phyloP scores from a whole-genome alignment of 2,888 invertebrate species.

The Tenthredo notha region DNA sequence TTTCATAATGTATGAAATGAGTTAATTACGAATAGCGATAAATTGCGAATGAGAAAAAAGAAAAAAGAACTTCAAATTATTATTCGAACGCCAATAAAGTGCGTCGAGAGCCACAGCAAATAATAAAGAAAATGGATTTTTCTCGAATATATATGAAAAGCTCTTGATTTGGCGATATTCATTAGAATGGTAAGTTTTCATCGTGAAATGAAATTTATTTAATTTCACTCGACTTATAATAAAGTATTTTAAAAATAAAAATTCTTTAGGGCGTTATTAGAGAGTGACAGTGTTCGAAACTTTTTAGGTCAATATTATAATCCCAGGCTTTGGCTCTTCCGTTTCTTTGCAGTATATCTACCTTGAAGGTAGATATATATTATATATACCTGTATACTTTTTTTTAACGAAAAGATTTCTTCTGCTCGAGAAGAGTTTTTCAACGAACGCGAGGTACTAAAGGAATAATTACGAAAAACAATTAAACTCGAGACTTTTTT shows the following conservation, averaged over 20 bases:
- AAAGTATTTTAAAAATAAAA: constrained; percentile 45
- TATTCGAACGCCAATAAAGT: background rate
- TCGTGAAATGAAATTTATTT: constrained; percentile 17
- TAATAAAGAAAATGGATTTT: constrained; percentile 14
- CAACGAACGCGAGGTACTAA: background rate
- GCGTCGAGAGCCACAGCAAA: background rate
- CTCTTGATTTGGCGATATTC: constrained; percentile 25
- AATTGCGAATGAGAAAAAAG: too few species aligned
- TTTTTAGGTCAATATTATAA: constrained; percentile 20
- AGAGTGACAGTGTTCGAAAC: background rate
- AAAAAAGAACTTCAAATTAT: background rate
- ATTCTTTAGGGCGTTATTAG: constrained; percentile 23
- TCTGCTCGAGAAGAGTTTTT: constrained; percentile 10
- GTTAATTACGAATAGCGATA: background rate
- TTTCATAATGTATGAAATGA: too few species aligned
- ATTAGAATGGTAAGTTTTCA: constrained; percentile 6
- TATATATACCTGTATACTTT: background rate
- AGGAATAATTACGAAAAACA: constrained; percentile 44
- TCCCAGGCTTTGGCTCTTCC: background rate
- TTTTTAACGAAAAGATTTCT: constrained; percentile 7
- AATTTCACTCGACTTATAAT: constrained; percentile 36
- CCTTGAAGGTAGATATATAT: background rate
- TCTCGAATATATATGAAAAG: background rate
- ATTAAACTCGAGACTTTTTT: constrained; percentile 12
- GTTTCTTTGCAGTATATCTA: background rate